Evolutionary conservation across 1,140 invertebrate genomes (phyloP).

Genomic region (Scylla paramamosain): DNA sequence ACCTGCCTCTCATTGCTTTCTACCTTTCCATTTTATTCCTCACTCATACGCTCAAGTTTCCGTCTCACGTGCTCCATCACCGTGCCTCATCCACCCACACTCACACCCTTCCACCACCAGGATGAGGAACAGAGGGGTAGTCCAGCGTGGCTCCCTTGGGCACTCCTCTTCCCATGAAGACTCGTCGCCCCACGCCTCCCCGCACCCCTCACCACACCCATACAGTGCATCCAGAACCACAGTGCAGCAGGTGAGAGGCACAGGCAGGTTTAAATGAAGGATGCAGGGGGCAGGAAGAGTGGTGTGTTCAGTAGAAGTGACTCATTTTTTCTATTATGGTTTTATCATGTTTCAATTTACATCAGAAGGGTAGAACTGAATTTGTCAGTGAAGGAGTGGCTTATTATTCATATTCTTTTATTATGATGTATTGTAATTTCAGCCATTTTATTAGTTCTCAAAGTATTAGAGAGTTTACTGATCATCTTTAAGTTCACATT

Average conservation of each 20-base stretch:
- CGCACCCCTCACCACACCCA: conserved; percentile 81
- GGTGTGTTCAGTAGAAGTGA: too few relatives aligned
- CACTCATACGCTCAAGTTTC: neutral
- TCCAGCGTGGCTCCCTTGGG: conserved; percentile 72
- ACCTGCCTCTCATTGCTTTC: neutral
- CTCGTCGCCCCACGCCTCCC: conserved; percentile 82
- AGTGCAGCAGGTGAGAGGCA: conserved; percentile 81
- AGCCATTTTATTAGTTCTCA: too few relatives aligned
- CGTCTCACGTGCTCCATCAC: neutral
- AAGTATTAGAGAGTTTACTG: too few relatives aligned
- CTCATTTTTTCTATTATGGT: too few relatives aligned
- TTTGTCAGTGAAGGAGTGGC: too few relatives aligned
- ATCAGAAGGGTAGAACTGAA: too few relatives aligned
- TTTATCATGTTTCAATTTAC: too few relatives aligned
- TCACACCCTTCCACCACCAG: conserved; percentile 68
- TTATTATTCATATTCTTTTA: too few relatives aligned
- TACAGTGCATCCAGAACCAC: conserved; percentile 81
- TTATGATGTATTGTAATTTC: too few relatives aligned
- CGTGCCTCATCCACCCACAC: neutral
- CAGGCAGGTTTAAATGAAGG: too few relatives aligned
- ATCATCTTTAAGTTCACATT: too few relatives aligned
- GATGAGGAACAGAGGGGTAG: conserved; percentile 80
- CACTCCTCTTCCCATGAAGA: conserved; percentile 80
- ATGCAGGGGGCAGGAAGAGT: too few relatives aligned
- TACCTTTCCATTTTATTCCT: neutral